Evolutionary conservation across 2,797 vertebrate genomes (phyloP).

Genomic region (Onychomys leucogaster): DNA sequence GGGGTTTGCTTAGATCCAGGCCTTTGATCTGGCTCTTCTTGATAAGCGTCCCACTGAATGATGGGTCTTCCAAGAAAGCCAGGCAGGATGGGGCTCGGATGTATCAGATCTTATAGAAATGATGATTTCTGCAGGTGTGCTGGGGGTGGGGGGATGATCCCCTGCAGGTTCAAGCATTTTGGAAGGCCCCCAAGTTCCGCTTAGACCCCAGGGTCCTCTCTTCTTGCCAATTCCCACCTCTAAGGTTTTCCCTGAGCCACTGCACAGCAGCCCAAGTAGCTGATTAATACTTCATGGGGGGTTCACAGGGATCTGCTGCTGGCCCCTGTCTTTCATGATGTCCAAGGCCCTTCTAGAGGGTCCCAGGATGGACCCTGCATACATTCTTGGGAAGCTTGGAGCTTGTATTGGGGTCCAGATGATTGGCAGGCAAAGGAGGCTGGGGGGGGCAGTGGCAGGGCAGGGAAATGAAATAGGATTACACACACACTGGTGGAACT

Average conservation of each 20-base stretch:
- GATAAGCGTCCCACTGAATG: background rate
- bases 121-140: fast-evolving
- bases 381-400: slow-evolving; percentile 80
- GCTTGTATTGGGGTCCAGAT: slow-evolving; percentile 84
- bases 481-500: background rate
- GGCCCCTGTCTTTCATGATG: slow-evolving; percentile 74
- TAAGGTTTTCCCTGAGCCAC: background rate
- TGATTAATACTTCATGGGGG: background rate
- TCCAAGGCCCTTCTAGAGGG: slow-evolving; percentile 73
- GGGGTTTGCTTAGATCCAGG: background rate
- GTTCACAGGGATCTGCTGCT: slow-evolving; percentile 49
- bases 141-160: background rate
- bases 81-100: background rate
- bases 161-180: fast-evolving
- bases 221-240: background rate
- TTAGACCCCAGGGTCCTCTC: background rate
- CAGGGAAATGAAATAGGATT: slow-evolving; percentile 64
- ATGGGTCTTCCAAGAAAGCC: background rate
- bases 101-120: fast-evolving
- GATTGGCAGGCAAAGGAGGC: slow-evolving; percentile 54
- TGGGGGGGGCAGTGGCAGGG: background rate
- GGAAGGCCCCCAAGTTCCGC: background rate
- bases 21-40: background rate
- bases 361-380: slow-evolving; percentile 73
- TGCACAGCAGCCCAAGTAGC: background rate